Evolutionary conservation across 2,888 invertebrate species (phyloP).

Genomic region (Thysanoteuthis rhombus): DNA sequence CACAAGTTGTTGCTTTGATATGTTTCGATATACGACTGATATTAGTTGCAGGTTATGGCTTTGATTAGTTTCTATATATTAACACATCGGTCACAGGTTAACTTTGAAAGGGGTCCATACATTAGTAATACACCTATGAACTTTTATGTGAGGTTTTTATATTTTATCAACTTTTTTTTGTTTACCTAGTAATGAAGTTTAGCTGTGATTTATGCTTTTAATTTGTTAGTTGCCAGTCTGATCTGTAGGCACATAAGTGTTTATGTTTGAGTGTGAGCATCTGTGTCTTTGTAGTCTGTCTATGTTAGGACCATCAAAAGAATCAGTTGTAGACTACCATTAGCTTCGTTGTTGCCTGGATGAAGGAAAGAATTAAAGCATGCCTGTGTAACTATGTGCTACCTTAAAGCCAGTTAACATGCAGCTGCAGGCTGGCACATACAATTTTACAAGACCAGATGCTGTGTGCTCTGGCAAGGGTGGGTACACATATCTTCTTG

Average conservation of each 20-base stretch:
- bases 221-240: not conserved
- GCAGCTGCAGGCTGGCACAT: not conserved
- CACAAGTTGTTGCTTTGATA: not conserved
- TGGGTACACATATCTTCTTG: not conserved
- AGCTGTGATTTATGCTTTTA: not conserved
- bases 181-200: not conserved
- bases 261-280: not conserved
- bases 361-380: not conserved
- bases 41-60: not conserved
- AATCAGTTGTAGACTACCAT: not conserved
- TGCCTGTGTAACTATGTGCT: not conserved
- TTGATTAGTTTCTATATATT: not conserved
- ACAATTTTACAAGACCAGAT: conserved; percentile 12
- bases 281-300: not conserved
- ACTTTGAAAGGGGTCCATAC: not conserved
- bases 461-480: not conserved
- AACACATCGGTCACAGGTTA: not conserved
- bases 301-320: not conserved
- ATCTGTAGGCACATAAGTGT: not conserved
- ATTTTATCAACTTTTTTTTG: not conserved
- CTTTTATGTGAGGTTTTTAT: not conserved
- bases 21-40: not conserved
- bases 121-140: not conserved
- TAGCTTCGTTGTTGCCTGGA: not conserved
- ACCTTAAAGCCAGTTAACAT: conserved; percentile 12